These are phyloP conservation scores for Tyto alba DNA, from an alignment of 2,113 vertebrate genomes.

Conservation along the genomic window DNA sequence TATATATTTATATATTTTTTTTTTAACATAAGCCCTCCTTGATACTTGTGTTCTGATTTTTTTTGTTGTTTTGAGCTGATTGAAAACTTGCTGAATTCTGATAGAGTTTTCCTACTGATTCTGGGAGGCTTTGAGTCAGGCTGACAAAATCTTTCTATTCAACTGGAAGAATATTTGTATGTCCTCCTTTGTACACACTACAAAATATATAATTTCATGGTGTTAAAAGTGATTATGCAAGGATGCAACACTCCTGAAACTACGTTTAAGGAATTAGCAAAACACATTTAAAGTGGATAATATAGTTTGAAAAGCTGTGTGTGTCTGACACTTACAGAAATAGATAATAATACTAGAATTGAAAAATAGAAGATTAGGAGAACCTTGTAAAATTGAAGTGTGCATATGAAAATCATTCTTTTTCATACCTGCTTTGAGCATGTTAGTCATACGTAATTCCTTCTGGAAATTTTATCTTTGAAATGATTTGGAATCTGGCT, in stretches of 20 bases:
- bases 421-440: not conserved
- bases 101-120: not conserved
- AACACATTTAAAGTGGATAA: not conserved
- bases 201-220: not conserved
- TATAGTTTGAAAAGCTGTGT: not conserved
- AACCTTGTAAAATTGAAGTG: not conserved
- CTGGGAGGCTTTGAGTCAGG: not conserved
- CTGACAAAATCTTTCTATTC: not conserved
- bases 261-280: not conserved
- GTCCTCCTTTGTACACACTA: not conserved
- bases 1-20: not conserved
- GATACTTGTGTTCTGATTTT: not conserved
- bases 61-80: not conserved
- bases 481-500: not conserved
- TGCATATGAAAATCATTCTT: not conserved
- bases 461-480: constrained; percentile 10
- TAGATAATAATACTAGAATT: not conserved
- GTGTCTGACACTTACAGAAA: not conserved
- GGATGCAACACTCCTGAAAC: not conserved
- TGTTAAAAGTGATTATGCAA: not conserved
- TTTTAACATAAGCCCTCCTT: not conserved
- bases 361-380: not conserved
- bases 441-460: not conserved
- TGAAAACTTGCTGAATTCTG: not conserved
- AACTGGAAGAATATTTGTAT: not conserved